A percentile compares a stretch with the other conserved stretches of the same genome.
Evolutionary conservation across 2,113 vertebrate species (phyloP).

Genomic region (Octodon degus): DNA sequence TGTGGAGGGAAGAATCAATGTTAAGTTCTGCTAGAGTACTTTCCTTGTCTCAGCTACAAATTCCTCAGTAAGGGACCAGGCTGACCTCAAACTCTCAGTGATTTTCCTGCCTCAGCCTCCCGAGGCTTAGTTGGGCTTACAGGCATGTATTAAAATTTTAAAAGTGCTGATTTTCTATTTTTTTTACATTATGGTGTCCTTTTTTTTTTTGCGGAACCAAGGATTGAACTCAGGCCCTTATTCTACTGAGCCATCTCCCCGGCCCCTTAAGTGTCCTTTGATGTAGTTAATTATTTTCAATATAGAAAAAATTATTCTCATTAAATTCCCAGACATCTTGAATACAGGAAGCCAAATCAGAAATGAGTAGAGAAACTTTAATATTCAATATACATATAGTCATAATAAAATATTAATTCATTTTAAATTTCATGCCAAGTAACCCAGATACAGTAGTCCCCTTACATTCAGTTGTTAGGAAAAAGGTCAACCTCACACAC

Average conservation of each 20-base stretch:
- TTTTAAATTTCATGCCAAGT: not conserved
- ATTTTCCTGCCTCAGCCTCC: not conserved
- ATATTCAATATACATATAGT: not conserved
- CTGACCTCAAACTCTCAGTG: not conserved
- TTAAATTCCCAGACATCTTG: constrained; percentile 1
- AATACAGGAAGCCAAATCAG: constrained; percentile 7
- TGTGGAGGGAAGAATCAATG: not conserved
- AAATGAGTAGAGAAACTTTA: constrained; percentile 23
- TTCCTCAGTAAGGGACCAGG: not conserved
- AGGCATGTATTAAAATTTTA: not conserved
- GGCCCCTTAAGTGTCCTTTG: not conserved
- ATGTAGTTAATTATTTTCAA: not conserved
- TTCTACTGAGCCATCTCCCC: too few relatives aligned
- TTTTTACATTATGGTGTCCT: not conserved
- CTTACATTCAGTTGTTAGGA: not conserved
- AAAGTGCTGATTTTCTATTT: not conserved
- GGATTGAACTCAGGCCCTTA: too few relatives aligned
- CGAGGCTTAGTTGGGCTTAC: not conserved
- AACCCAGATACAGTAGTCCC: not conserved
- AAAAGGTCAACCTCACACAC: not conserved
- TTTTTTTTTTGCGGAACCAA: too few relatives aligned
- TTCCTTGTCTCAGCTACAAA: not conserved
- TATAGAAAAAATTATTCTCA: not conserved
- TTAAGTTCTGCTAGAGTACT: not conserved
- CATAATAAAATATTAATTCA: not conserved